Evolutionary conservation across 2,113 vertebrate species (phyloP), one percentile per base, ranked within the genome.

Genomic region (Barbus barbus): DNA sequence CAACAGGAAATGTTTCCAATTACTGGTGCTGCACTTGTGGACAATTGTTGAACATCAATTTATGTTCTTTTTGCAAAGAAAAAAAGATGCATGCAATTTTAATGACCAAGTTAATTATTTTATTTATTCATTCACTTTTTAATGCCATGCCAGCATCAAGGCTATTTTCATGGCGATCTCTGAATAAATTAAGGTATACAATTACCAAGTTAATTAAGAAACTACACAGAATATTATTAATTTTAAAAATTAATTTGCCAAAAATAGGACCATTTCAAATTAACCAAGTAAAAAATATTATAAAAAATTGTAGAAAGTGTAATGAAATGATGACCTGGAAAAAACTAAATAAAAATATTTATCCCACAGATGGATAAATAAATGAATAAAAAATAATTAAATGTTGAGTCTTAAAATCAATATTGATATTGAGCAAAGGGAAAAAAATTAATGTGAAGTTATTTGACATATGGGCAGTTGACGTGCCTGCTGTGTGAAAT

Each of bases 1-100:
- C 9, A 78, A 51, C 9, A 89, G 26, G 51, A 58, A 58, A 84
- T 38, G 4, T 5, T 69, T 36, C 8, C 65, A 69, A 11, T 69
- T 9, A 69, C 20, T 65, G 14, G 6, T 31, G 61, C 31, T 18
- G 8, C 61, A 63, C 58, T 60, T 60, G 58, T 60, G 22, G n/a
- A 26, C 58, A 26, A 26, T 28, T 14, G 60, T 28, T 33, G 63
- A 67, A 48, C 46, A 51, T 51, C 48, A 20, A 67, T 67, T 20
- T 2, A 36, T 33, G 18, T 20, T 48, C 46, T 16, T 48, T 48
- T 48, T 48, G 46, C 46, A 48, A 48, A 48, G 12, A 16, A 48
- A 48, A 48, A 48, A 48, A 16, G 13, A 48, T 63, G 6, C 61
- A 31, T 28, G 5, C 26, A 16, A 31, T 8, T 28, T 63, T 31